A percentile compares a stretch with the other conserved stretches of the same genome.
Conservation (phyloP, 2,888 invertebrate genomes). For the Coleophora deauratella region DNA sequence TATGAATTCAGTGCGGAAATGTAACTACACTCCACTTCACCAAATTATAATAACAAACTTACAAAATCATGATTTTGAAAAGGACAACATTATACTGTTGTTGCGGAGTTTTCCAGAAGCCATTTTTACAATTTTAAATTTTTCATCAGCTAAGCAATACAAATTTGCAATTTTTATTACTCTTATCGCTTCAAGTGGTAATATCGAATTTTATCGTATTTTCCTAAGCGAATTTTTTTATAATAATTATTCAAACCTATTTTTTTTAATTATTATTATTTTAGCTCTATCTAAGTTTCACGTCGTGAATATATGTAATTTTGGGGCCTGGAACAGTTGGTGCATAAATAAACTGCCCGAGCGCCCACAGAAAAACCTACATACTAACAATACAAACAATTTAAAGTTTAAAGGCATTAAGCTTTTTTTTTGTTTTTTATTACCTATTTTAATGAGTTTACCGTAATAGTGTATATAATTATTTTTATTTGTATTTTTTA, state of each 20-base stretch:
- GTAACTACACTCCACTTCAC: conserved; percentile 24
- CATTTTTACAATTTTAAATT: conserved; percentile 33
- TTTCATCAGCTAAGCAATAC: conserved; percentile 41
- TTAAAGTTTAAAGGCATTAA: conserved; percentile 64
- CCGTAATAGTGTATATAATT: conserved; percentile 70
- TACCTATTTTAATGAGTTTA: conserved; percentile 64
- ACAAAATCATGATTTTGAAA: too few species aligned
- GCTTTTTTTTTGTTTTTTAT: conserved; percentile 60
- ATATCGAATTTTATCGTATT: conserved; percentile 46
- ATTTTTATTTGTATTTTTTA: conserved; percentile 72
- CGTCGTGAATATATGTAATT: conserved; percentile 57
- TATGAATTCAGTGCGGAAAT: conserved; percentile 62
- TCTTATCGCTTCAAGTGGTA: too few species aligned
- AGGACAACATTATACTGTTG: too few species aligned
- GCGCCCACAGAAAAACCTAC: conserved; percentile 53
- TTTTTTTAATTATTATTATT: conserved; percentile 41
- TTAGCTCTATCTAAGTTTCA: conserved; percentile 62
- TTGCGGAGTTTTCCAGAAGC: conserved; percentile 27
- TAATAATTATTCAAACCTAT: conserved; percentile 26
- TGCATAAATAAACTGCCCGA: conserved; percentile 46
- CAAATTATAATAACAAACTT: too few species aligned
- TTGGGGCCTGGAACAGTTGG: conserved; percentile 40
- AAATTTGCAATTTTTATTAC: conserved; percentile 33
- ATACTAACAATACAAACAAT: conserved; percentile 66
- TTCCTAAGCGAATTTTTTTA: conserved; percentile 47